Base-by-base conservation (phyloP, 2,888 invertebrate species). In the Allacma fusca region DNA sequence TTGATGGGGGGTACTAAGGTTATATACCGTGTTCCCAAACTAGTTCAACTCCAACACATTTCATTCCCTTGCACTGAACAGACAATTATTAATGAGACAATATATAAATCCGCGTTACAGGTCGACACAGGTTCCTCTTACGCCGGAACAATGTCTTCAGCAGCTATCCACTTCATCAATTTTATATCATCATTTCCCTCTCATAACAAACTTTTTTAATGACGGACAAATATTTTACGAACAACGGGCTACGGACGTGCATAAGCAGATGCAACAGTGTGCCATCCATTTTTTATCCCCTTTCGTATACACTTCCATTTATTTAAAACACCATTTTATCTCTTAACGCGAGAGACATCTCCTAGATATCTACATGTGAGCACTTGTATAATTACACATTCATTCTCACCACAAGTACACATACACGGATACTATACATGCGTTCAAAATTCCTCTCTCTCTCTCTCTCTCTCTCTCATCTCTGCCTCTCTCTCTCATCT, bases 41-140 rank as follows among this genome's bases (percentile, higher is more conserved):
- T 62, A 62, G n/a, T 50, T 24, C 24, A 74, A 21, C 65, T 67
- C 74, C 65, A 74, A 65, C 74, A 65, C 69, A 69, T 62, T 62
- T 76, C 70, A 62, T 70, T 70, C 26, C 76, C 26, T 57, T 68
- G 29, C 50, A 26, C 68, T 69, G 69, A 75, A 34, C 34, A 77
- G 77, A 77, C 77, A 77, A 77, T 77, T 77, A 77, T 77, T 77
- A 77, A 77, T 77, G 77, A 77, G 72, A 26, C 64, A 75, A 68
- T 68, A 75, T 75, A 69, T 70, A 76, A 70, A 70, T 70, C 70
- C 70, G 43, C 62, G 70, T 70, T 64, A 50, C 75, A 50, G 75
- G 75, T 75, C 75, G 75, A 75, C 75, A 75, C 59, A 65, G 75
- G 67, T 64, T 73, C 40, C 62, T 12, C 73, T 40, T 73, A 59